Conservation (phyloP, 2,888 invertebrate species). For the Agriotes lineatus region DNA sequence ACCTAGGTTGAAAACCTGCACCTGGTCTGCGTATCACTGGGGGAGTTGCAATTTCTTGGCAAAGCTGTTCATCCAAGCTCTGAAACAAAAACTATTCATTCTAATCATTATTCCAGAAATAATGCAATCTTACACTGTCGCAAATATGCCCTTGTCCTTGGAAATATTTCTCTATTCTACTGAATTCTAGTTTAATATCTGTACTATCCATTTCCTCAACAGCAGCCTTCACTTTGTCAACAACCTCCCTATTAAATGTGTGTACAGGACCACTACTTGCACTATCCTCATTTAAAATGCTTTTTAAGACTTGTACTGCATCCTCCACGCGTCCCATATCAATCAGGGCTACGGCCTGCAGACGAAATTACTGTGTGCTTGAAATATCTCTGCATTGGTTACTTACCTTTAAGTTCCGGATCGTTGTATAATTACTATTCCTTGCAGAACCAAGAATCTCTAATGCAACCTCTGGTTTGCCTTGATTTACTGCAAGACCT, state of each 20-base stretch:
- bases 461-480: slow-evolving; percentile 74
- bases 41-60: slow-evolving; percentile 56
- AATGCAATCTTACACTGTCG: slow-evolving; percentile 54
- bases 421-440: slow-evolving; percentile 74
- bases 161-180: slow-evolving; percentile 70
- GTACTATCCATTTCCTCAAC: slow-evolving; percentile 68
- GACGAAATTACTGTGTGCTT: slow-evolving; percentile 6
- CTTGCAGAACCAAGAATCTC: slow-evolving; percentile 72
- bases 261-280: slow-evolving; percentile 68
- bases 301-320: slow-evolving; percentile 71
- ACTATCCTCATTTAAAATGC: slow-evolving; percentile 70
- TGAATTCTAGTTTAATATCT: slow-evolving; percentile 70
- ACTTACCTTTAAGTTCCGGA: slow-evolving; percentile 76
- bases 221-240: slow-evolving; percentile 68
- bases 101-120: too few relatives aligned
- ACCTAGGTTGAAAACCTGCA: slow-evolving; percentile 6
- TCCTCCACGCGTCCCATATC: slow-evolving; percentile 76
- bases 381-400: neutral
- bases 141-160: slow-evolving; percentile 62
- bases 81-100: slow-evolving; percentile 45
- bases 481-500: slow-evolving; percentile 77
- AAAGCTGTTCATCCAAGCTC: slow-evolving; percentile 64
- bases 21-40: neutral
- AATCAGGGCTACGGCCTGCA: slow-evolving; percentile 70
- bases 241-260: slow-evolving; percentile 74